Evolutionary conservation across 2,797 vertebrate species (phyloP).

Genomic region (Myioborus miniatus): DNA sequence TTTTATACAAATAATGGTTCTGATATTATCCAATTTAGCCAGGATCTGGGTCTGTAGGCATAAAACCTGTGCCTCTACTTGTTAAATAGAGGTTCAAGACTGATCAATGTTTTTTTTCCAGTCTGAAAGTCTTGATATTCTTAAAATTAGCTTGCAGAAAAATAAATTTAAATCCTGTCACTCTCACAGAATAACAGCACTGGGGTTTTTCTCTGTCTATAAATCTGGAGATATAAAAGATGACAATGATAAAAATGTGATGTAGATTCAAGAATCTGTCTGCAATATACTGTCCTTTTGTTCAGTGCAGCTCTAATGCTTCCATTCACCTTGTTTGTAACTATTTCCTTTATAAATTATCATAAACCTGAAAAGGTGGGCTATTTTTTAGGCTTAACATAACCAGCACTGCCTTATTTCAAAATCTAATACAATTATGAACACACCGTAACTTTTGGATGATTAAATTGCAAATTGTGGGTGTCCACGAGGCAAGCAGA

Average conservation of each 20-base stretch:
- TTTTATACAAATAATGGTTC: neutral
- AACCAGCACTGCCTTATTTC: constrained; percentile 50
- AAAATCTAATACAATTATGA: constrained; percentile 71
- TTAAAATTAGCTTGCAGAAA: neutral
- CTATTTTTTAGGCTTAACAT: constrained; percentile 21
- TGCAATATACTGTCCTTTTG: neutral
- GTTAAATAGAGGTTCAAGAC: neutral
- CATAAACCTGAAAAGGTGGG: constrained; percentile 27
- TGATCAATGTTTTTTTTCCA: neutral
- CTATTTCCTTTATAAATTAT: constrained; percentile 29
- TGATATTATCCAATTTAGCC: neutral
- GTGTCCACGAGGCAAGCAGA: constrained; percentile 63
- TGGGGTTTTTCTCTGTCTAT: neutral
- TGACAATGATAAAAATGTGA: neutral
- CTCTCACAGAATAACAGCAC: neutral
- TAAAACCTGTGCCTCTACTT: neutral
- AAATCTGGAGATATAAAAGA: neutral
- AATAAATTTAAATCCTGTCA: neutral
- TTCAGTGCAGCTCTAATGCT: neutral
- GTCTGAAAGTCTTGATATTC: neutral
- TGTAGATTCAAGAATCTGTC: neutral
- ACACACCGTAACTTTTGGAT: constrained; percentile 60
- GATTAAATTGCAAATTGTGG: constrained; percentile 77
- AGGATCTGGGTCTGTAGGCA: neutral
- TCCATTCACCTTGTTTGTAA: constrained; percentile 1